Conservation (phyloP, 2,888 invertebrate genomes). For the Callosobruchus maculatus region DNA sequence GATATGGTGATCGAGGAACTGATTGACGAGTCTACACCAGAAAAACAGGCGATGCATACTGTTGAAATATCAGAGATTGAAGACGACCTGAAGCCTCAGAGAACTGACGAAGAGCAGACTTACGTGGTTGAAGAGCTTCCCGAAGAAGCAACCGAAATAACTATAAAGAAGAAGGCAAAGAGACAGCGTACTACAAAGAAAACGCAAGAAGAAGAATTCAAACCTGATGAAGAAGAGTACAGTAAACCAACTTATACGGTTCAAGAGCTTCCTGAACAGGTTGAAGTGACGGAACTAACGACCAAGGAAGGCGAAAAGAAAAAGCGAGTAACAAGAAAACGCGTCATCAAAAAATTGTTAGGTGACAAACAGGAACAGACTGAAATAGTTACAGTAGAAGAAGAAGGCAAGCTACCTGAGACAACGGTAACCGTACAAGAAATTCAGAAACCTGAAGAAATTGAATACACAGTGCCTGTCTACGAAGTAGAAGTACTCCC, state of each 20-base stretch:
- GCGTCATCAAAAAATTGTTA: constrained; percentile 29
- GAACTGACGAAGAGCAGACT: not conserved
- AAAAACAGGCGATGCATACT: constrained; percentile 22
- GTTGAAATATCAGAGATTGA: constrained; percentile 28
- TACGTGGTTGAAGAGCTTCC: constrained; percentile 30
- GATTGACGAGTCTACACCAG: constrained; percentile 40
- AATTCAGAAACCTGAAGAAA: constrained; percentile 25
- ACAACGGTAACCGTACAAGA: constrained; percentile 43
- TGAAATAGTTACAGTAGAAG: constrained; percentile 47
- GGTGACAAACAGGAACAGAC: constrained; percentile 38
- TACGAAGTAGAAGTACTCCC: constrained; percentile 27
- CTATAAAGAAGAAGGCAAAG: constrained; percentile 9
- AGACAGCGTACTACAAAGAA: constrained; percentile 28
- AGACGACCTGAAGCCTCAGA: not conserved
- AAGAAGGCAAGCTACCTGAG: constrained; percentile 43
- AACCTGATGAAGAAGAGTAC: constrained; percentile 20
- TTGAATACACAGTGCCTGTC: constrained; percentile 26
- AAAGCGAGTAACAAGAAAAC: constrained; percentile 34
- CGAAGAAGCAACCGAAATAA: constrained; percentile 27
- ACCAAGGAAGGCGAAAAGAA: constrained; percentile 25
- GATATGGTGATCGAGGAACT: constrained; percentile 56
- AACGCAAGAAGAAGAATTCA: constrained; percentile 39
- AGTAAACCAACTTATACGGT: constrained; percentile 11
- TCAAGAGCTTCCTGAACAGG: constrained; percentile 34
- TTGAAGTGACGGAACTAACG: constrained; percentile 18